A percentile compares a stretch with the other conserved stretches of the same genome.
Conservation (phyloP, 2,113 vertebrate genomes). For the Dissostichus mawsoni region DNA sequence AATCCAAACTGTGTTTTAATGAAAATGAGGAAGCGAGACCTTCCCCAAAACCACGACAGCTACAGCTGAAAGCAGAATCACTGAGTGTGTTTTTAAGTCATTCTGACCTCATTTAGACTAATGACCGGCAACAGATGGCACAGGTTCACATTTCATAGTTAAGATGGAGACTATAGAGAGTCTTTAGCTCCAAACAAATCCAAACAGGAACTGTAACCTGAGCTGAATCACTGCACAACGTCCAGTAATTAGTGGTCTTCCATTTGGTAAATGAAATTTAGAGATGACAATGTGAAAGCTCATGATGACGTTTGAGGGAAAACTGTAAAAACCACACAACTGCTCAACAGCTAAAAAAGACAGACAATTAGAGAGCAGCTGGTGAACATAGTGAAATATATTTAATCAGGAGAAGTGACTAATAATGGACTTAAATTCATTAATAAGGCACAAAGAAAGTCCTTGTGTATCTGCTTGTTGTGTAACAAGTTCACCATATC, state of each 20-base stretch:
- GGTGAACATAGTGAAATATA: neutral
- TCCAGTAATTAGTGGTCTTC: neutral
- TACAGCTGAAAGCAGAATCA: constrained; percentile 30
- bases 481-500: neutral
- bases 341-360: too few species aligned
- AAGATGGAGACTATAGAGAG: constrained; percentile 8
- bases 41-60: neutral
- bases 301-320: too few species aligned
- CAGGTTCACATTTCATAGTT: constrained; percentile 36
- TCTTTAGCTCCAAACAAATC: constrained; percentile 7
- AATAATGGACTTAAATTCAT: neutral
- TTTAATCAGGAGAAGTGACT: too few species aligned
- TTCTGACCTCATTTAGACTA: constrained; percentile 33
- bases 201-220: constrained; percentile 23
- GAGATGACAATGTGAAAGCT: neutral
- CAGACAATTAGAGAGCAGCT: neutral
- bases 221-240: neutral
- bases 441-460: neutral
- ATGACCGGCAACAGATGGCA: constrained; percentile 43
- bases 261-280: too few species aligned
- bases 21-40: constrained; percentile 38
- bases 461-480: neutral
- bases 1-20: neutral
- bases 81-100: neutral
- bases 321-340: too few species aligned